phyloP scores from a whole-genome alignment of 2,113 vertebrate species.

The Onychostoma macrolepis region DNA sequence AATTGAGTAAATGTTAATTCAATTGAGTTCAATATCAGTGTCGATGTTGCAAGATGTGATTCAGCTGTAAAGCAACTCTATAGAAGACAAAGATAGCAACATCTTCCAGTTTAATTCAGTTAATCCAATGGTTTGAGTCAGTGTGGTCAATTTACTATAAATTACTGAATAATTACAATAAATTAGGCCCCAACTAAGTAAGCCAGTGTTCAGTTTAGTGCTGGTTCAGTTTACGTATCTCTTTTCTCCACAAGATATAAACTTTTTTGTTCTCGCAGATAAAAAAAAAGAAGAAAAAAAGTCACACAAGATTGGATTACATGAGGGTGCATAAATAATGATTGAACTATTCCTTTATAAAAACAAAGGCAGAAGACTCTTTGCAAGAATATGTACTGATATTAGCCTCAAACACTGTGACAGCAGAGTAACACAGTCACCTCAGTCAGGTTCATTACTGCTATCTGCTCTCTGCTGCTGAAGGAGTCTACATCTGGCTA shows the following conservation, averaged over 20 bases:
- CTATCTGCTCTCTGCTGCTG: constrained; percentile 61
- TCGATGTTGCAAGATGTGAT: too few species aligned
- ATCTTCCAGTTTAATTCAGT: too few species aligned
- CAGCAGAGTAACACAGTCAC: constrained; percentile 76
- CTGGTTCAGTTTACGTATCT: neutral
- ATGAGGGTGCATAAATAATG: neutral
- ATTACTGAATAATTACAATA: too few species aligned
- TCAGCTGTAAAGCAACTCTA: too few species aligned
- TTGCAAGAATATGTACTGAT: neutral
- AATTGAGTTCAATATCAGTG: too few species aligned
- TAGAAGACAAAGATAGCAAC: too few species aligned
- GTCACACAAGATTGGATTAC: too few species aligned
- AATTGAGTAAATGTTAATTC: too few species aligned
- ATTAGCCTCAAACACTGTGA: constrained; percentile 44
- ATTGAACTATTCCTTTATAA: neutral
- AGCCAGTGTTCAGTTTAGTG: neutral
- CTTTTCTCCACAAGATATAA: neutral
- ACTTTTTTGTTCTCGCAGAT: neutral
- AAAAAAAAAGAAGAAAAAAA: too few species aligned
- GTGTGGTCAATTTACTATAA: too few species aligned
- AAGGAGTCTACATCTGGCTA: constrained; percentile 70
- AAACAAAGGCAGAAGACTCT: neutral
- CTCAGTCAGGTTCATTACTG: constrained; percentile 53
- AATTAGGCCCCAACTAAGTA: neutral
- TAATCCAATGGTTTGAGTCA: too few species aligned